Base-by-base conservation (phyloP, 1,140 invertebrate genomes). In the Delia radicum region DNA sequence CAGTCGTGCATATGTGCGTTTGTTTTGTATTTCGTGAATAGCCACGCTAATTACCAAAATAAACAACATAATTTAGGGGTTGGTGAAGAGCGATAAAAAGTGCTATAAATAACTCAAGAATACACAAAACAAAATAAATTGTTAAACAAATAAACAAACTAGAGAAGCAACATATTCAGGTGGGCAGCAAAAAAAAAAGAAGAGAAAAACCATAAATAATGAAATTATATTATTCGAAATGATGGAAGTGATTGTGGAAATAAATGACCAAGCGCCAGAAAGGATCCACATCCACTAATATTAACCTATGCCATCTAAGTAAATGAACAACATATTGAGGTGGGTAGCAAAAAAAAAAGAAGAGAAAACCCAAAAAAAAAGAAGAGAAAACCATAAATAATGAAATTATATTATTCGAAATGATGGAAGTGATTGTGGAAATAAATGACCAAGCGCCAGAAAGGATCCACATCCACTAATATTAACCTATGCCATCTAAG, bases 381-480 rank as follows among this genome's bases (percentile, higher is more conserved):
- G n/a, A n/a, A n/a, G n/a, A n/a, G n/a, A n/a, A n/a, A 65, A 24
- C 29, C 29, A 69, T 69, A 69, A 69, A 69, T 69, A 69, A 69
- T 69, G 29, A 69, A 69, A 69, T 69, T 69, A 69, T 69, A 12
- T 69, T 42, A 0, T 3, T 15, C 37, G n/a, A 55, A 55, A 55
- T 55, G 48, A 21, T 33, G 29, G 29, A 69, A 69, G 29, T 69
- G 65, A 69, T 69, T 69, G 65, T 69, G 62, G 13, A 69, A 37
- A 69, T 69, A 69, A 69, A 69, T 69, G 65, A 69, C 65, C 65
- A 69, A 69, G 65, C 65, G 65, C 65, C 65, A 69, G n/a, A 55
- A 55, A 55, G 18, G 46, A 42, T 42, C 6, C n/a, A 3, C 12
- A 42, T 15, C 12, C 37, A 10, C 12, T 42, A 42, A 15, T 15